Evolutionary conservation across 2,888 invertebrate species (phyloP).

Genomic region (Philereme vetulata): DNA sequence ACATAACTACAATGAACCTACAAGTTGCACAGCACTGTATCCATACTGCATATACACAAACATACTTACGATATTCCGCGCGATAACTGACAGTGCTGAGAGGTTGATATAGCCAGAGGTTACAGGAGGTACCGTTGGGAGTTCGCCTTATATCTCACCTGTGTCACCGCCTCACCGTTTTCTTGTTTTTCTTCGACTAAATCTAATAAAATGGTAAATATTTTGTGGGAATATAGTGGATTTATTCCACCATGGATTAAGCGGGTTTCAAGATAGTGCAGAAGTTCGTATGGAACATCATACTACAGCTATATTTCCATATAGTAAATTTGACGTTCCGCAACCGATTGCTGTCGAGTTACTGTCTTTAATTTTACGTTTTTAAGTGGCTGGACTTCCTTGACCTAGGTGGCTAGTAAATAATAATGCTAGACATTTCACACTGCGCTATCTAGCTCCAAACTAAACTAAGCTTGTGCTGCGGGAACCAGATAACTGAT

Average conservation of each 20-base stretch:
- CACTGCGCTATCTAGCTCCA: too few relatives aligned
- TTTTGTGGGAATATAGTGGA: neutral
- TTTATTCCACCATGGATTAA: neutral
- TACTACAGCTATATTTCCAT: too few relatives aligned
- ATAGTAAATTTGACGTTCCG: too few relatives aligned
- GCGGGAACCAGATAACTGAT: too few relatives aligned
- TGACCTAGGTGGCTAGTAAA: too few relatives aligned
- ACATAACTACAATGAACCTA: neutral
- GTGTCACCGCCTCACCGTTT: constrained; percentile 7
- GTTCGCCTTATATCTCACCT: constrained; percentile 28
- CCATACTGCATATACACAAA: constrained; percentile 35
- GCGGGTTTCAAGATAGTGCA: too few relatives aligned
- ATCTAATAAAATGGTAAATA: constrained; percentile 5
- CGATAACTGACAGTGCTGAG: constrained; percentile 34
- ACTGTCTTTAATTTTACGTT: too few relatives aligned
- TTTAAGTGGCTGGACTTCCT: too few relatives aligned
- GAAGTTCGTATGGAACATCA: too few relatives aligned
- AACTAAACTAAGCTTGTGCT: too few relatives aligned
- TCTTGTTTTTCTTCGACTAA: constrained; percentile 16
- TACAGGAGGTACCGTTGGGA: constrained; percentile 22
- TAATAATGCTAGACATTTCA: too few relatives aligned
- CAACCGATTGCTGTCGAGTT: too few relatives aligned
- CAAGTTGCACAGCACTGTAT: neutral
- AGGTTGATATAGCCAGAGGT: constrained; percentile 28
- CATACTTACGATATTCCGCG: constrained; percentile 39